Base-by-base conservation (phyloP, 1,140 invertebrate genomes). In the Ditylenchus dipsaci region DNA sequence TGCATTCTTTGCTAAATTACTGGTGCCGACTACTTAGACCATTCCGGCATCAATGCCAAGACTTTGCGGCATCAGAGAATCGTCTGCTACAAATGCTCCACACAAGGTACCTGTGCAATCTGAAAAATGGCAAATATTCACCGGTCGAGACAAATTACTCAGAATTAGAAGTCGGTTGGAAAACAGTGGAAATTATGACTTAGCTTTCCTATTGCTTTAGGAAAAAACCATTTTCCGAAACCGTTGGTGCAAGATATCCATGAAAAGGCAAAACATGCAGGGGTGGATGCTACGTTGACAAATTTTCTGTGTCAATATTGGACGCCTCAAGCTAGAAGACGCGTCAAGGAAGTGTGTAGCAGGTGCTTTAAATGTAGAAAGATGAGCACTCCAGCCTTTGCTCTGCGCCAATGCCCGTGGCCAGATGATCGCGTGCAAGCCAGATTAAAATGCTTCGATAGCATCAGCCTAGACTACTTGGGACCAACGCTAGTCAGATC, bases 391-490 rank as follows among this genome's bases (percentile, higher is more conserved):
- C 15, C 17, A 5, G 21, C 65, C 17, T 67, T 65, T 1, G 29
- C 29, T 11, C 62, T 67, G 15, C 65, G 63, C 3, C 21, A 42
- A 21, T 27, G 66, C 19, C 58, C 65, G 7, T 17, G 30, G 9
- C 65, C 65, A 15, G 21, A 1, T 11, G 65, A 69, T 13, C 13
- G 65, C 0, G 29, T 67, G 17, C 21, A 26, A 13, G 29, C 13
- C n/a, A n/a, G n/a, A 7, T 29, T 43, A 7, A 13, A 45, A 21
- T 21, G 63, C 0, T 67, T 67, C 23, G 21, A 67, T 19, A 30
- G 38, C 43, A 33, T 67, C 1, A 62, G 65, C 19, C 23, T 68
- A 23, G 67, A 68, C 30, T 59, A 68, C 29, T 11, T 68, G 0
- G 67, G 67, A 5, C 67, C 67, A 11, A 43, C 63, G 8, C 33